Conservation (phyloP, 2,113 vertebrate genomes). For the Sula dactylatra region DNA sequence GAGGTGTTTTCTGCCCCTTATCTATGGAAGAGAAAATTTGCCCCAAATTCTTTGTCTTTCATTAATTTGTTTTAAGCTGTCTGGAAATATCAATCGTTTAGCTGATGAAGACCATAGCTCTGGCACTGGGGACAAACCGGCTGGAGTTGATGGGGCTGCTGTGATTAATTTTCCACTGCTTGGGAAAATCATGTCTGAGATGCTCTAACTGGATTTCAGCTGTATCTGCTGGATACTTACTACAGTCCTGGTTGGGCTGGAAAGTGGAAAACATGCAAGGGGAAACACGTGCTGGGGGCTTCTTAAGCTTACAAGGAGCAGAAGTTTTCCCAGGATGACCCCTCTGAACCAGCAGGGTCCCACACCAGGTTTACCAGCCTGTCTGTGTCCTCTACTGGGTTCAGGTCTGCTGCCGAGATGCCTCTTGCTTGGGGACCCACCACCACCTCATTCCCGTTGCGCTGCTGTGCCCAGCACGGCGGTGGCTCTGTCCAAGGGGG, state of each 20-base stretch:
- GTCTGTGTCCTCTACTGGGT: neutral
- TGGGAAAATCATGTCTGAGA: neutral
- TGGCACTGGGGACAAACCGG: neutral
- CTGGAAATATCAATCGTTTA: neutral
- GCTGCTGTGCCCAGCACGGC: neutral
- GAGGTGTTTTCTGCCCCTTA: neutral
- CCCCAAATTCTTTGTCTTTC: neutral
- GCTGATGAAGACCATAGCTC: neutral
- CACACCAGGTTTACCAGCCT: neutral
- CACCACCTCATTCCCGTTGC: rapidly evolving
- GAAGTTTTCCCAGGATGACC: neutral
- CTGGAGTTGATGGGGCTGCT: neutral
- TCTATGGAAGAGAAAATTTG: neutral
- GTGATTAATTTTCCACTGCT: neutral
- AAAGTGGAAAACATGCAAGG: neutral
- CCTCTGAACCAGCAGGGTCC: neutral
- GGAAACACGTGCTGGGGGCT: neutral
- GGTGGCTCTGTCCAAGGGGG: neutral
- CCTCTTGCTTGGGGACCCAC: neutral
- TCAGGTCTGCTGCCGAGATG: neutral
- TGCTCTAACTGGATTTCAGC: neutral
- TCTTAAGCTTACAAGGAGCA: neutral
- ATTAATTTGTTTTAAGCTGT: neutral
- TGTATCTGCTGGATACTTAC: neutral
- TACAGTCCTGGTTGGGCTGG: neutral